phyloP scores from a whole-genome alignment of 2,888 invertebrate species.

The Herminia tarsipennalis region DNA sequence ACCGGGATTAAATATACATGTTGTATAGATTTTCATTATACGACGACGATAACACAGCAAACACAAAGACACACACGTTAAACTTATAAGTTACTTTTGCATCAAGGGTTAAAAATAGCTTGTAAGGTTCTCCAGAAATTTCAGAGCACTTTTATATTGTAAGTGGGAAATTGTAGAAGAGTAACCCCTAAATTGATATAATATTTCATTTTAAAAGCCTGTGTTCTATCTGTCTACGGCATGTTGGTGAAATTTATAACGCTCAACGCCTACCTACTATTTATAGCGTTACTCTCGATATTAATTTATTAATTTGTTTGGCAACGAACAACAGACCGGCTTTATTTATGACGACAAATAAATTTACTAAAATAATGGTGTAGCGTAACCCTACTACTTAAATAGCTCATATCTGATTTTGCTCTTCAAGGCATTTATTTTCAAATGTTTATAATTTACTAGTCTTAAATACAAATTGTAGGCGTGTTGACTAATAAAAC shows the following conservation, averaged over 20 bases:
- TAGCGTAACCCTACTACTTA: constrained; percentile 8
- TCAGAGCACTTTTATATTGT: background rate
- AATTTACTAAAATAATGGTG: constrained; percentile 39
- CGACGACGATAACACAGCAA: too few relatives aligned
- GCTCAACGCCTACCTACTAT: constrained; percentile 17
- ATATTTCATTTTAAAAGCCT: constrained; percentile 27
- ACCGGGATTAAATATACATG: too few relatives aligned
- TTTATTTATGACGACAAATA: constrained; percentile 47
- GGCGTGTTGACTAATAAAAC: too few relatives aligned
- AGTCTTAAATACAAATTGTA: too few relatives aligned
- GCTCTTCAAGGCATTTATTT: background rate
- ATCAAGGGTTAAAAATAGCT: background rate
- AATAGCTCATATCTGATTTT: too few relatives aligned
- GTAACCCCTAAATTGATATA: constrained; percentile 24
- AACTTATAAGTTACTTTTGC: too few relatives aligned
- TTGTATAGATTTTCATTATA: too few relatives aligned
- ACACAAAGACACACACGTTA: too few relatives aligned
- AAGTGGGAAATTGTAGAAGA: constrained; percentile 11
- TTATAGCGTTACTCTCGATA: constrained; percentile 34
- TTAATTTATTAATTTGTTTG: constrained; percentile 50
- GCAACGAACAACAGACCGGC: constrained; percentile 32
- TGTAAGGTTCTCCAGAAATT: background rate
- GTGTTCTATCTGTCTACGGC: constrained; percentile 17
- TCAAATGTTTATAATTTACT: too few relatives aligned
- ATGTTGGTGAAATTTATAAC: constrained; percentile 29